These are phyloP conservation scores for Antechinus flavipes DNA, from an alignment of 2,113 vertebrate genomes.

Conservation along the genomic window DNA sequence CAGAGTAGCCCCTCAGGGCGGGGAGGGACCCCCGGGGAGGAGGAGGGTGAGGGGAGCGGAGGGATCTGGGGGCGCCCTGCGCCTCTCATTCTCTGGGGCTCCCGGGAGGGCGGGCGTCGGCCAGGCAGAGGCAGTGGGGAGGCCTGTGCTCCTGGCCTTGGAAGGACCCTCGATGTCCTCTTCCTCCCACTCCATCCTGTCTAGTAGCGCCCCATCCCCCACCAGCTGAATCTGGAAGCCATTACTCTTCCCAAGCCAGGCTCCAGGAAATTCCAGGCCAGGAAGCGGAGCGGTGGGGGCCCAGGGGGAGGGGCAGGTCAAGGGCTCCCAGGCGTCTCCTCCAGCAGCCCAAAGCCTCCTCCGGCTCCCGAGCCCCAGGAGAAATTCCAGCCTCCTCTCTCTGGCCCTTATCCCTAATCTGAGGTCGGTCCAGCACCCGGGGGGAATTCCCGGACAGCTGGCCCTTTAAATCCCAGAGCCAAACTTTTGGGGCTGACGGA, in stretches of 20 bases:
- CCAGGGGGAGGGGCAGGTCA: background rate
- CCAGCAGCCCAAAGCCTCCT: background rate
- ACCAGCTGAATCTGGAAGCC: background rate
- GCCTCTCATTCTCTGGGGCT: background rate
- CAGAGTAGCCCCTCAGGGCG: no score
- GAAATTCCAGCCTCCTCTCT: background rate
- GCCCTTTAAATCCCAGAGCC: constrained; percentile 1
- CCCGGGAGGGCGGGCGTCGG: no score
- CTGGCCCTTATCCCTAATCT: background rate
- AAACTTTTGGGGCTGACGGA: background rate
- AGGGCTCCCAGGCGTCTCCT: background rate
- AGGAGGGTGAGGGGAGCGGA: no score
- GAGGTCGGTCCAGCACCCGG: background rate
- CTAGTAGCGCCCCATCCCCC: background rate
- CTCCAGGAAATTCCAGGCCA: background rate
- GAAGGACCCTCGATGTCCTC: background rate
- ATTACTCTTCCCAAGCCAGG: background rate
- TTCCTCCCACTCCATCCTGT: background rate
- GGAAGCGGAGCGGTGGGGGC: background rate
- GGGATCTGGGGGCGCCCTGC: no score
- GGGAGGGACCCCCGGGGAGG: no score
- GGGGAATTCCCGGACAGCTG: background rate
- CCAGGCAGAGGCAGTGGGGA: no score
- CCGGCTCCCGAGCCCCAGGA: background rate
- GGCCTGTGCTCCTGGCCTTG: background rate